Base-by-base conservation (phyloP, 2,888 invertebrate genomes). In the Pachymerium ferrugineum region DNA sequence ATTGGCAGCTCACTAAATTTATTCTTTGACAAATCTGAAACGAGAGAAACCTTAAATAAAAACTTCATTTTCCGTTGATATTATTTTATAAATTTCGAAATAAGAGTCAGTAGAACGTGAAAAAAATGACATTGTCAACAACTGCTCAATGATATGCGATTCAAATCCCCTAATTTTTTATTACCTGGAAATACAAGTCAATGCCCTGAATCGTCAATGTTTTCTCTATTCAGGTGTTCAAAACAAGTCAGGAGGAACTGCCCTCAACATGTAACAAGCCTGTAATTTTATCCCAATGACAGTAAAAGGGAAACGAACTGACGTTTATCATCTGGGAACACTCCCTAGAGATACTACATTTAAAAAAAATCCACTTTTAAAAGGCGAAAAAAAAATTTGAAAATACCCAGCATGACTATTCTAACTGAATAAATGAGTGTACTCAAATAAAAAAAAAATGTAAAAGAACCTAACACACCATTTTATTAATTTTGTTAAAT, bases 1-100 rank as follows among this genome's bases (percentile, higher is more conserved):
- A 89, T 89, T 74, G 97, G 97, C 80, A 97, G 85, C 84, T 96
- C 96, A 82, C 88, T 88, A 83, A 97, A 92, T 78, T 94, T 88
- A 83, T 93, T 93, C 82, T 90, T 89, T 69, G 93, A 93, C 78
- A 93, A 85, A 87, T 93, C 93, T 93, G 85, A 77, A 87, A 86
- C 76, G 81, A 80, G 79, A 67, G 35, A 35, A 35, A 35, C n/a
- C n/a, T n/a, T n/a, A n/a, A n/a, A n/a, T n/a, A n/a, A n/a, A n/a
- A n/a, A n/a, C n/a, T n/a, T n/a, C n/a, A n/a, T n/a, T n/a, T n/a
- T n/a, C n/a, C n/a, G n/a, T n/a, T n/a, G n/a, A n/a, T n/a, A n/a
- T n/a, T n/a, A n/a, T n/a, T n/a, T n/a, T n/a, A 42, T 8, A 42
- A 8, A 42, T 8, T 8, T n/a, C n/a, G n/a, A 42, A 5, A 42